Conservation (phyloP, 2,113 vertebrate species). For the Pseudopodoces humilis region DNA sequence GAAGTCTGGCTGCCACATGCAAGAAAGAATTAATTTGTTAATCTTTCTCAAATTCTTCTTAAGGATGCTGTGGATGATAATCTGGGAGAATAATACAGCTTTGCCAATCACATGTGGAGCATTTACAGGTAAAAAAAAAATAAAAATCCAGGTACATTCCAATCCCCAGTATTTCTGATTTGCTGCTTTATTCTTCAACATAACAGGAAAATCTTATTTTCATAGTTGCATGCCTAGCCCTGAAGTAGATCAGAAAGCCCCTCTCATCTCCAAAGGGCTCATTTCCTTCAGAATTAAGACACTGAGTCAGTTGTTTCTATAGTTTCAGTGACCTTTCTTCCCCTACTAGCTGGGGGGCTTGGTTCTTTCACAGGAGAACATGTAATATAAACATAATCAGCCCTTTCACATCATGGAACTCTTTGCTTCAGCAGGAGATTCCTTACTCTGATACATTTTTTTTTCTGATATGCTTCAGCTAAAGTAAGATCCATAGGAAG, state of each 20-base stretch:
- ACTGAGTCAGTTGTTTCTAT: constrained; percentile 48
- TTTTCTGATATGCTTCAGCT: neutral
- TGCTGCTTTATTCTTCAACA: neutral
- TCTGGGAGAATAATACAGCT: neutral
- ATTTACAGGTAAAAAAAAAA: neutral
- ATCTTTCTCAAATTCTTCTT: neutral
- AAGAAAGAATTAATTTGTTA: neutral
- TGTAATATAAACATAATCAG: constrained; percentile 54
- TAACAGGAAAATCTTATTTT: constrained; percentile 40
- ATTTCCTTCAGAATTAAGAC: constrained; percentile 60
- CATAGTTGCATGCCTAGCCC: constrained; percentile 16
- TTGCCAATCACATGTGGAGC: neutral
- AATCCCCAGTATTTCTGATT: neutral
- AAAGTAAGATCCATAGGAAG: neutral
- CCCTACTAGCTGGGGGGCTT: constrained; percentile 15
- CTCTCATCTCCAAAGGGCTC: constrained; percentile 43
- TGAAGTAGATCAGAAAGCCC: constrained; percentile 36
- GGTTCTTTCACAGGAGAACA: constrained; percentile 16
- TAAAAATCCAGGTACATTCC: neutral
- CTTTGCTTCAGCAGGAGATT: neutral
- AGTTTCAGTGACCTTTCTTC: constrained; percentile 37
- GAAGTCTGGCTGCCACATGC: neutral
- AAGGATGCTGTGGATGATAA: neutral
- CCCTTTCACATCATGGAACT: constrained; percentile 25
- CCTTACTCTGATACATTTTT: neutral